Base-by-base conservation (phyloP, 2,113 vertebrate genomes). In the Sturnira hondurensis region DNA sequence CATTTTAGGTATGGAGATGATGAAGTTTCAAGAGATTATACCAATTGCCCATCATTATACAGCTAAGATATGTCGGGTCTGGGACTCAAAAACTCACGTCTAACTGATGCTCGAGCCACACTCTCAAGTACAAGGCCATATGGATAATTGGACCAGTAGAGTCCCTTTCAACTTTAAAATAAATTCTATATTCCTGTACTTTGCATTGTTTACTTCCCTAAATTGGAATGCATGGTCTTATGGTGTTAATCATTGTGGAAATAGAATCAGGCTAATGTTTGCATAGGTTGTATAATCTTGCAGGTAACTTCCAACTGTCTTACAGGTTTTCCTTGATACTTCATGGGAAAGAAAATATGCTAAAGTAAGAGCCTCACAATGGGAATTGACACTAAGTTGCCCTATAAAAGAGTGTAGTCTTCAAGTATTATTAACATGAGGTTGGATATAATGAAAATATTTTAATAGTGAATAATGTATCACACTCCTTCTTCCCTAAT, bases 291-390 rank as follows among this genome's bases (percentile, higher is more conserved):
- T 80, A 86, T 86, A 73, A 76, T 91, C 83, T 96, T 90, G 41
- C 74, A 74, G 41, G 19, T 89, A 76, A 19, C 17, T 74, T 94
- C 85, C 50, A 86, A 38, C 24, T 89, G 56, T 28, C 70, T 92
- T 91, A 28, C 91, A 93, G 82, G 45, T 81, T 95, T 96, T 92
- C n/a, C 47, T 31, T 93, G 31, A 61, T 93, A 86, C 19, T 67
- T 14, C 63, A 76, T 50, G 26, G 76, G 52, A 95, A 86, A 54
- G 15, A 89, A 83, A 91, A 90, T 56, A 58, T 58, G 15, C 16
- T 89, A 95, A 95, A 83, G 65, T 86, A 96, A 96, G 47, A 91
- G 68, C 8, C 4, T 95, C 73, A 91, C 33, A 54, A 81, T 89
- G 50, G 86, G 81, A 96, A 86, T 10, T 61, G 26, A 52, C 52